Base-by-base conservation (phyloP, 2,888 invertebrate genomes). In the Diaprepes abbreviatus region DNA sequence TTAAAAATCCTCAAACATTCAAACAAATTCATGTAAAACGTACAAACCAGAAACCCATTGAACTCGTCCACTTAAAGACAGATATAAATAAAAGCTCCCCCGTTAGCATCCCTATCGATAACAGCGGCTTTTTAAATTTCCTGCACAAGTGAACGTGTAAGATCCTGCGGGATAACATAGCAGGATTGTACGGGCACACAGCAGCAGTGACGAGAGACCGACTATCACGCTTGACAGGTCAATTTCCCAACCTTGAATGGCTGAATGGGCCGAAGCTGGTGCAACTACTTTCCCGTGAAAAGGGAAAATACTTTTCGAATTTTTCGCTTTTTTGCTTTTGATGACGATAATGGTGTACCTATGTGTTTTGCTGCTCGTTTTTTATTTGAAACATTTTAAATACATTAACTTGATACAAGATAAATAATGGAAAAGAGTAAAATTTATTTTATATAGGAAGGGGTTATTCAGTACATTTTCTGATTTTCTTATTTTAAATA, bases 191-290 rank as follows among this genome's bases (percentile, higher is more conserved):
- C 50, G 58, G 17, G 58, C 21, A 55, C 48, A 66, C 12, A 48
- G 48, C 17, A 21, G 50, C 59, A 54, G 60, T 68, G 71, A 67
- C 71, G 68, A 71, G 71, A 63, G 63, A 55, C 67, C 58, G 71
- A 71, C 71, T 68, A 71, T 71, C 68, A 71, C 59, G 71, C 67
- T 48, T 71, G 71, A 68, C 71, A 71, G 67, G 64, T 71, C 71
- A 71, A 71, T 71, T 71, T 71, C 71, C 71, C 67, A 59, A 45
- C 59, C 64, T 63, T 63, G 58, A 63, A 71, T 67, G 70, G 66
- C 55, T 70, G 70, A 70, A 70, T 70, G 48, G 66, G 58, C 68
- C 36, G 50, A 45, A 14, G 43, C 35, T 64, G 68, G 57, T 64
- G 57, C 64, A 59, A 65, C 59, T 59, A 70, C 55, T 62, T 70